Evolutionary conservation across 2,113 vertebrate genomes (phyloP).

Genomic region (Epinephelus fuscoguttatus): DNA sequence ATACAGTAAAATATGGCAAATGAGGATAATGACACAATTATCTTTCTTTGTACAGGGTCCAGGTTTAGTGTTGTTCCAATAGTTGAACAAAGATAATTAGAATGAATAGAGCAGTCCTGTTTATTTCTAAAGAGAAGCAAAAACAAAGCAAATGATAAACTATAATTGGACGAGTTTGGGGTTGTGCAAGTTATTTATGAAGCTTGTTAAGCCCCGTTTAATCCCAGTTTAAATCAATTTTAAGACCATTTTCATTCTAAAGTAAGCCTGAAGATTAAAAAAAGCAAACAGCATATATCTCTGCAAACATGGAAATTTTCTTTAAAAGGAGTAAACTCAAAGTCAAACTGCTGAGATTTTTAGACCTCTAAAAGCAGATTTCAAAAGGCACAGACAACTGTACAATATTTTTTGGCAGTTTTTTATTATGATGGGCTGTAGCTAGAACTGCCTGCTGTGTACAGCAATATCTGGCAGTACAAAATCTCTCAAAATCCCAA

Average conservation of each 20-base stretch:
- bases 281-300: background rate
- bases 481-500: constrained; percentile 36
- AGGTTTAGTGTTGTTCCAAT: background rate
- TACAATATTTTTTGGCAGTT: background rate
- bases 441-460: constrained; percentile 3
- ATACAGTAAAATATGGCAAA: background rate
- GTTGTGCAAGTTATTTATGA: background rate
- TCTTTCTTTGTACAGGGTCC: background rate
- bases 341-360: constrained; percentile 2
- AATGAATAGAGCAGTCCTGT: background rate
- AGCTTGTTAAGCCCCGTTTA: background rate
- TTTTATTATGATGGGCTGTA: constrained; percentile 10
- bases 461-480: background rate
- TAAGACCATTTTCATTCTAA: constrained; percentile 15
- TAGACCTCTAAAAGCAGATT: constrained; percentile 1
- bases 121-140: background rate
- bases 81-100: background rate
- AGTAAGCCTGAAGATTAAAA: constrained; percentile 12
- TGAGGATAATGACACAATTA: background rate
- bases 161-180: background rate
- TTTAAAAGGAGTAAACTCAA: constrained; percentile 20
- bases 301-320: constrained; percentile 1
- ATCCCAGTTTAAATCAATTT: constrained; percentile 8
- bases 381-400: background rate
- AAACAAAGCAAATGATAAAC: background rate